phyloP scores from a whole-genome alignment of 2,797 vertebrate species.

The Ptychadena robeensis region DNA sequence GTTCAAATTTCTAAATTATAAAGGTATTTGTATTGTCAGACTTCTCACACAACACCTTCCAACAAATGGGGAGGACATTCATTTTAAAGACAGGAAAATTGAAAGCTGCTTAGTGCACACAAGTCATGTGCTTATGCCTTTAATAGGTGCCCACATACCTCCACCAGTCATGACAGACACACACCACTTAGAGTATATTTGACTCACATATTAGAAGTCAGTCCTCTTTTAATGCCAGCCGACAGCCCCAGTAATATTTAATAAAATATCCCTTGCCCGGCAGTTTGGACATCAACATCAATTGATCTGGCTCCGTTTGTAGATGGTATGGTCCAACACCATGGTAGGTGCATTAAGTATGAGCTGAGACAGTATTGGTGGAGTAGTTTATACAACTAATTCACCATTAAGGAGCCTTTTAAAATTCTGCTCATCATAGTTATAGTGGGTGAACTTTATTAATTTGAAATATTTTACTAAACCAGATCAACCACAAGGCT shows the following conservation, averaged over 20 bases:
- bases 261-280: not conserved
- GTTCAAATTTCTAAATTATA: slow-evolving; percentile 9
- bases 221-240: no score
- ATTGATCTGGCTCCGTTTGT: not conserved
- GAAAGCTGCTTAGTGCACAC: not conserved
- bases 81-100: not conserved
- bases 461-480: no score
- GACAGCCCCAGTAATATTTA: not conserved
- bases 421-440: no score
- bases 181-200: not conserved
- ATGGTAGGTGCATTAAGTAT: not conserved
- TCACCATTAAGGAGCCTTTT: no score
- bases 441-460: no score
- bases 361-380: not conserved
- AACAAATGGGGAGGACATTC: slow-evolving; percentile 36
- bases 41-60: slow-evolving; percentile 36
- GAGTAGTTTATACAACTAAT: not conserved
- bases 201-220: not conserved
- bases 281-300: no score
- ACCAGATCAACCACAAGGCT: no score
- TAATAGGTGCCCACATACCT: not conserved
- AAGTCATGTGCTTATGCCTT: not conserved
- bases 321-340: not conserved
- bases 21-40: slow-evolving; percentile 33
- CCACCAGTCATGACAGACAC: not conserved